Base-by-base conservation (phyloP, 1,140 invertebrate genomes). In the Lepidurus packardi region DNA sequence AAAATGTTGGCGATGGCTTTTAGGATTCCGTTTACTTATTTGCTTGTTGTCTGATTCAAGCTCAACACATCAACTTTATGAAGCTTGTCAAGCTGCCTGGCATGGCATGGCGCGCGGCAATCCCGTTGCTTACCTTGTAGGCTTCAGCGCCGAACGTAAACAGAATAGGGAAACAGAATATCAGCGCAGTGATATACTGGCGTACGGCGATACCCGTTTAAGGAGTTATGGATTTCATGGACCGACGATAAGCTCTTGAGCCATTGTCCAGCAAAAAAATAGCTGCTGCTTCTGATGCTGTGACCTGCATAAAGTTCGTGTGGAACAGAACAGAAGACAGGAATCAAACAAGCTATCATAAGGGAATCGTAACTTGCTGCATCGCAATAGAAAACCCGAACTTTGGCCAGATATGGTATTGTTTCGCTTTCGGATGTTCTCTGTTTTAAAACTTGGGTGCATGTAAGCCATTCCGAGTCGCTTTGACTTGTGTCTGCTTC, bases 281-380 rank as follows among this genome's bases (percentile, higher is more conserved):
- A 65, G 13, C 53, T 65, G 53, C 53, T 65, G 47, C 47, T 65
- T 65, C 47, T n/a, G 47, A 65, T 65, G 47, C 47, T 9, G n/a
- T 34, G 53, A n/a, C 21, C 21, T 9, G 53, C 13, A 65, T 65
- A n/a, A 65, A 34, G 34, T 34, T 7, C 21, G 8, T 7, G 53
- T 16, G 53, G 9, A 65, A 65, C 34, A 34, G 34, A 34, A 34
- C 34, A 65, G 53, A 65, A 65, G 53, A 65, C 53, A 34, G 34
- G 53, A 65, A 65, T 65, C 53, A 65, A 21, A 21, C 3, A 21
- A 9, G 9, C 53, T 21, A n/a, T 65, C 53, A n/a, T 65, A 16
- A 21, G 53, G 13, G 13, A 65, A 65, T 65, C 53, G 21, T 65
- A 65, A 21, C 53, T 21, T 65, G 53, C 21, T 65, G 53, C 53